Conservation (phyloP, 2,888 invertebrate species). For the Clusia tigrina region DNA sequence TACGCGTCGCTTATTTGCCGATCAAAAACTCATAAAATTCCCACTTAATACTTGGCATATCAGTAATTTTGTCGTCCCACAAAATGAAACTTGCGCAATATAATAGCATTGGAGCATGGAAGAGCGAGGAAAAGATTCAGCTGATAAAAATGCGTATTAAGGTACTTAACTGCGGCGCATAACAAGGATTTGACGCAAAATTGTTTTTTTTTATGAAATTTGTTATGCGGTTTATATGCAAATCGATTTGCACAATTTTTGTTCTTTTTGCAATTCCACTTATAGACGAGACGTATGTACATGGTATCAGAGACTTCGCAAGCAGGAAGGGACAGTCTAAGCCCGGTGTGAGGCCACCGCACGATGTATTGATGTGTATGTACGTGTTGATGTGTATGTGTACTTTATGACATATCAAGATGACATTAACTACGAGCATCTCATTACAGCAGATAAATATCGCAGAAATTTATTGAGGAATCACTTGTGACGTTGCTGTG, state of each 20-base stretch:
- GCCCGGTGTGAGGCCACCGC: too few relatives aligned
- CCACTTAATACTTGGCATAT: conserved; percentile 14
- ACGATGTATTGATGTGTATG: neutral
- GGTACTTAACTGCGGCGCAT: conserved; percentile 15
- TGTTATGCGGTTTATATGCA: conserved; percentile 21
- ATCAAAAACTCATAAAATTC: conserved; percentile 12
- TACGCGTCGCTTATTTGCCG: neutral
- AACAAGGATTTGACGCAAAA: conserved; percentile 12
- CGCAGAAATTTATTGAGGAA: conserved; percentile 18
- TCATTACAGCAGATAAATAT: conserved; percentile 22
- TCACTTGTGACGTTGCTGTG: conserved; percentile 9
- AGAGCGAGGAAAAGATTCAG: conserved; percentile 6
- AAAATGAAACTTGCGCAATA: neutral
- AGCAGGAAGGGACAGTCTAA: neutral
- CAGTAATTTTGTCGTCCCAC: neutral
- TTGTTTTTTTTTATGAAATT: conserved; percentile 16
- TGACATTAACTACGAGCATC: conserved; percentile 29
- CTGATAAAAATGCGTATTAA: conserved; percentile 21
- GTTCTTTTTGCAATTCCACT: neutral
- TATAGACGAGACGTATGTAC: neutral
- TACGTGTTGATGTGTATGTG: conserved; percentile 14
- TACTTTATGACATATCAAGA: conserved; percentile 28
- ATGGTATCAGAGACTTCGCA: neutral
- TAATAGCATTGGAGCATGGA: neutral
- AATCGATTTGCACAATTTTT: conserved; percentile 25